Base-by-base conservation (phyloP, 2,113 vertebrate species). In the Thermophis baileyi region DNA sequence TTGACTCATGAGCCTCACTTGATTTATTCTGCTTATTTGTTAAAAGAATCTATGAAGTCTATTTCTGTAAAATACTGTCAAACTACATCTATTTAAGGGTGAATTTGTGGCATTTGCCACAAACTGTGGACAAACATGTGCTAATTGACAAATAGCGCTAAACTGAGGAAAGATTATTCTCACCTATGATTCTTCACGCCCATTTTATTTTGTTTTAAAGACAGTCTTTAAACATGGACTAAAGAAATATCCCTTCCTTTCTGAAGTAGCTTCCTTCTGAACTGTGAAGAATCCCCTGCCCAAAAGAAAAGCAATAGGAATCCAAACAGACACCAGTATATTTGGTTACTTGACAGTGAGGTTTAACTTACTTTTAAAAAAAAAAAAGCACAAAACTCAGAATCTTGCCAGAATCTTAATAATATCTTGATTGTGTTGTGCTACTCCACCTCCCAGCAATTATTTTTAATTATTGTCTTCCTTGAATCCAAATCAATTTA, bases 241-340 rank as follows among this genome's bases (percentile, higher is more conserved):
- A 40, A 18, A 81, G 69, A 81, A 81, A 81, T 22, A 40, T 91
- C 8, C n/a, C 50, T 85, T 85, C 12, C 50, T 54, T 46, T 40
- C n/a, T 69, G 24, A 47, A 30, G 6, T 27, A 27, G 74, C 60
- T 35, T 7, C 40, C 60, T 85, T 91, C 86, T 53, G 81, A 92
- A 93, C 69, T 51, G 89, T 94, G 93, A 91, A 96, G 90, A 94
- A 87, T n/a, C 94, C 93, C 51, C 51, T 85, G 22, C 91, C 50
- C 8, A 90, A 85, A 92, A 89, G 90, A 93, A 81, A 85, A 60
- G 14, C 44, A 85, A 85, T 49, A 85, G 12, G 51, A 53, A 60
- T 85, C 5, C 18, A 89, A 47, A 89, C 0, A 89, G 51, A 22
- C 40, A 49, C 50, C 30, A 55, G 5, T 47, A 22, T 90, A 44